Evolutionary conservation across 2,888 invertebrate species (phyloP), one percentile per base, ranked within the genome.

Genomic region (Malacosoma neustria): DNA sequence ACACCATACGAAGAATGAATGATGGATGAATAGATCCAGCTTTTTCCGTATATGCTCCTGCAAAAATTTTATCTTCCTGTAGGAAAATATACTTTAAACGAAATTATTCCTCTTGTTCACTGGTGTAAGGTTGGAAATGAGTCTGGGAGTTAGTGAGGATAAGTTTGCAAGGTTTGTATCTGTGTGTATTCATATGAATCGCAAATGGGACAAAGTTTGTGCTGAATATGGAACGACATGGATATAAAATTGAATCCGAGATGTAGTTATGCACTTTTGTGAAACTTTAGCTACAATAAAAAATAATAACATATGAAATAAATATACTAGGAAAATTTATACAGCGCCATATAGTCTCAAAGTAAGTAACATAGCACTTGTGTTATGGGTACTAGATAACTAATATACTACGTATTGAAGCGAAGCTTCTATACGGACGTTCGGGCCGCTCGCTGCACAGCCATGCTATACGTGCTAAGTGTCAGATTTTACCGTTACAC

Each of bases 1-100:
- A 82, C 67, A 70, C 63, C 62, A 57, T 59, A 67, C 58, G 68
- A 54, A 66, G 68, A 68, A 72, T 76, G 74, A 79, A 76, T 76
- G 81, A 81, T 81, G 76, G 73, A 80, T 81, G 79, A 75, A 80
- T 74, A 67, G 67, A 72, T 70, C 67, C 68, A 68, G 71, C 69
- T 71, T 75, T 77, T 76, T 68, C 71, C 67, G 58, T 59, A 58
- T 65, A 60, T 61, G 51, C 47, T 55, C 43, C 37, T 53, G 54
- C 61, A 53, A 55, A 54, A 30, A 15, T 12, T 49, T 46, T 49
- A 48, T 41, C 36, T 41, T 47, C 38, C 15, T 5, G 35, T 38
- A 48, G 34, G 14, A 34, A 13, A 7, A 7, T 9, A 22, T 3
- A 31, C 33, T 14, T 9, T 9, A 36, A 4, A 32, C 45, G 4